Conservation (phyloP, 2,113 vertebrate genomes). For the Protomyctophum bolini region DNA sequence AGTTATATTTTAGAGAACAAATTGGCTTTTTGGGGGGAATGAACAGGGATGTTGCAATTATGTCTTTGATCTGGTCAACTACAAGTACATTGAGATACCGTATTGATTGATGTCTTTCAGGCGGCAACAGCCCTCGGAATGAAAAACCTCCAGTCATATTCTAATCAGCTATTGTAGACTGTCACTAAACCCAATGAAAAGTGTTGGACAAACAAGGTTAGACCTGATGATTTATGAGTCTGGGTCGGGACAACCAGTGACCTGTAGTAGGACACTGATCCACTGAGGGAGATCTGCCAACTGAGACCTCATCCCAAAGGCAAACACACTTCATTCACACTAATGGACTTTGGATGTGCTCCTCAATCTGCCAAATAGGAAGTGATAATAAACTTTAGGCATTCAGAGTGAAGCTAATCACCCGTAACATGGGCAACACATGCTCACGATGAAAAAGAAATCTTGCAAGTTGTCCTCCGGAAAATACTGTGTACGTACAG, state of each 20-base stretch:
- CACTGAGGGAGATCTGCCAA: constrained; percentile 32
- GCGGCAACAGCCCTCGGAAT: too few species aligned
- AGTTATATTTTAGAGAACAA: too few species aligned
- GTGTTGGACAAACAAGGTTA: constrained; percentile 30
- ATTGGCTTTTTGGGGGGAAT: too few species aligned
- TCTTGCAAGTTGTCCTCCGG: constrained; percentile 47
- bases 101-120: too few species aligned
- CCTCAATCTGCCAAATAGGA: constrained; percentile 15
- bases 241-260: constrained; percentile 47
- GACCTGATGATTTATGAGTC: constrained; percentile 55
- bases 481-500: constrained; percentile 9
- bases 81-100: too few species aligned
- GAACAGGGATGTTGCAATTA: too few species aligned
- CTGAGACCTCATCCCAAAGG: constrained; percentile 27
- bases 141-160: constrained; percentile 4
- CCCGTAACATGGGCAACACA: constrained; percentile 12
- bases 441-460: constrained; percentile 7
- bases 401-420: constrained; percentile 32
- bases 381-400: constrained; percentile 39
- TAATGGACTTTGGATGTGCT: constrained; percentile 56
- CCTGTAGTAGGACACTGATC: constrained; percentile 51
- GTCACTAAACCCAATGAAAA: constrained; percentile 5
- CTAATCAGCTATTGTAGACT: constrained; percentile 22
- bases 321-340: constrained; percentile 56
- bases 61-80: too few species aligned